Conservation (phyloP, 2,888 invertebrate species). For the Aphrophora alni region DNA sequence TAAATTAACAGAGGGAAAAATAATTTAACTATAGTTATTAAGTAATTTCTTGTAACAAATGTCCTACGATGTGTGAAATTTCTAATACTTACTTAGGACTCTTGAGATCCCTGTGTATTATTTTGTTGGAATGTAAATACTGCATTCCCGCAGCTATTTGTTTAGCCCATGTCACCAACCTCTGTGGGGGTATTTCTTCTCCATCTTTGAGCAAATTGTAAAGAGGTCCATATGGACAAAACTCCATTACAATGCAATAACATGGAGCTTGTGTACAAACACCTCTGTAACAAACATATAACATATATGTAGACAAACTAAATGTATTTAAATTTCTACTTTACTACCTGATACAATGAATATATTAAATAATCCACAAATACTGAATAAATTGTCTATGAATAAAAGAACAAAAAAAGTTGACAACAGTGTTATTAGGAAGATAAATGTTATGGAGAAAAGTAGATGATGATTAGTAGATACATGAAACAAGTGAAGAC, state of each 20-base stretch:
- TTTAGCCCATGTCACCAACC: conserved; percentile 91
- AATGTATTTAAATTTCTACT: not conserved
- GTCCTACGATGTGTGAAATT: not conserved
- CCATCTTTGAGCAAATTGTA: conserved; percentile 88
- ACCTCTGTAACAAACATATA: conserved; percentile 70
- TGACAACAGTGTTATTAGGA: too few relatives aligned
- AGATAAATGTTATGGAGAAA: too few relatives aligned
- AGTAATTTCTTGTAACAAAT: not conserved
- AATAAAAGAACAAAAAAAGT: not conserved
- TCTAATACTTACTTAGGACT: conserved; percentile 89
- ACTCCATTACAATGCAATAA: conserved; percentile 98
- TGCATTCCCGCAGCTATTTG: conserved; percentile 97
- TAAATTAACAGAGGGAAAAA: too few relatives aligned
- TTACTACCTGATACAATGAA: not conserved
- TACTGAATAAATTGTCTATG: too few relatives aligned
- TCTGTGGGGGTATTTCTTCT: conserved; percentile 81
- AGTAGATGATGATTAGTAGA: too few relatives aligned
- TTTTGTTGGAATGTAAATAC: conserved; percentile 94
- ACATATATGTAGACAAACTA: too few relatives aligned
- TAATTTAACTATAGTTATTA: too few relatives aligned
- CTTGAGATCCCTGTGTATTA: conserved; percentile 98
- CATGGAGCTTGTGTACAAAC: conserved; percentile 92
- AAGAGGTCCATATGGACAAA: conserved; percentile 93
- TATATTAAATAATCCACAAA: too few relatives aligned
- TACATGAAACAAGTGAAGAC: too few relatives aligned